Evolutionary conservation across 2,797 vertebrate genomes (phyloP), one percentile per base, ranked within the genome.

Genomic region (Sciurus vulgaris): DNA sequence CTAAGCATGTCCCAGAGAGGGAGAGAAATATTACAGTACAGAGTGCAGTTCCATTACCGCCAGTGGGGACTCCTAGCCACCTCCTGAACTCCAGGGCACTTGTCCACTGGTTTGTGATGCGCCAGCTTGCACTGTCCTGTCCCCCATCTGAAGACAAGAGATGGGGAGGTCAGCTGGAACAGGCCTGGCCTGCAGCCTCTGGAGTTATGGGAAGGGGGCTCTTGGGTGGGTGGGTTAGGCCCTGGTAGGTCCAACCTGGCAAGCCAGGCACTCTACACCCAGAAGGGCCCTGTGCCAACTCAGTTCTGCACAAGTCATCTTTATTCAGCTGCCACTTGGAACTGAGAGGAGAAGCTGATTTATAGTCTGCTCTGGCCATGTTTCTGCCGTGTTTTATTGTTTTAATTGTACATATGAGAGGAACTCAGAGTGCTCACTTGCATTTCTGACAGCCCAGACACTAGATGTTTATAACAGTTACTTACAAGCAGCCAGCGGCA

Each of bases 381-480:
- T 95, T 97, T 95, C 97, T 97, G 90, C 86, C n/a, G 0, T 98
- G 97, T 97, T 98, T 98, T 98, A 98, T 98, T 97, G 97, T 97
- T 98, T 97, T 98, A 98, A 98, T 98, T 98, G 97, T 97, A 95
- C 87, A 95, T 96, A 87, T n/a, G 87, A 97, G 96, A 97, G 96
- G 95, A 33, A 41, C 94, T 95, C 83, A 38, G 81, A 96, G 70
- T 88, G 81, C 85, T 95, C 0, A n/a, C 96, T 92, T 96, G 95
- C 95, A 86, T 96, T 95, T 97, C 94, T 97, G 97, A 97, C 96
- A 97, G 97, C 85, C 85, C 89, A 98, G 97, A 98, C 93, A 97
- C 85, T 85, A 91, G 89, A 93, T 96, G 97, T 98, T 97, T 97
- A 97, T 98, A 98, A 97, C 93, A 91, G 85, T 98, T 97, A 96